Conservation (phyloP, 1,140 invertebrate genomes). For the Drosophila mauritiana region DNA sequence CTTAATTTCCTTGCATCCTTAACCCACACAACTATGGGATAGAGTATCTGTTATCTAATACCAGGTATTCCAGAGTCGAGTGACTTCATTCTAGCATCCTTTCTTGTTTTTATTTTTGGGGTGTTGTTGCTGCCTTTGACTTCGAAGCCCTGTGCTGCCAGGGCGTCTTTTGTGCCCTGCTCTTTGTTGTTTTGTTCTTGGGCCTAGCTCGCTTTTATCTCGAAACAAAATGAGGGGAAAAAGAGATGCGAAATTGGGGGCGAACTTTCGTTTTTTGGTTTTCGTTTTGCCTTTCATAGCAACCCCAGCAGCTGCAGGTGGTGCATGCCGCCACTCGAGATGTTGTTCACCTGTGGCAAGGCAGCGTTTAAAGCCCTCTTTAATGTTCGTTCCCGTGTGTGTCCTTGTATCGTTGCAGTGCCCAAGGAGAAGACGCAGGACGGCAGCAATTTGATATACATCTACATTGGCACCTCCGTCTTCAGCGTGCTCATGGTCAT, state of each 20-base stretch:
- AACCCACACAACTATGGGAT: too few species aligned
- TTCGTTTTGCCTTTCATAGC: constrained; percentile 54
- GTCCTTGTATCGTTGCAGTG: constrained; percentile 56
- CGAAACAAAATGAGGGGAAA: constrained; percentile 46
- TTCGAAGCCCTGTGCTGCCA: constrained; percentile 20
- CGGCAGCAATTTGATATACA: constrained; percentile 64
- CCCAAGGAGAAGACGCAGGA: constrained; percentile 74
- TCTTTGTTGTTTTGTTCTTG: constrained; percentile 69
- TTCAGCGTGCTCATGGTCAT: constrained; percentile 56
- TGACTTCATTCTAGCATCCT: constrained; percentile 3
- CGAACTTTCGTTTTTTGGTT: constrained; percentile 84
- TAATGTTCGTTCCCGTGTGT: constrained; percentile 23
- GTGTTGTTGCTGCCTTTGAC: constrained; percentile 48
- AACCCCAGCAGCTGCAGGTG: constrained; percentile 29
- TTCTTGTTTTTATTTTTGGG: constrained; percentile 46
- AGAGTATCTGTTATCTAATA: background rate
- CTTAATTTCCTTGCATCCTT: too few species aligned
- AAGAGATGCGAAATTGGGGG: constrained; percentile 79
- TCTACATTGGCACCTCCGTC: constrained; percentile 56
- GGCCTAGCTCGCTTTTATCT: constrained; percentile 68
- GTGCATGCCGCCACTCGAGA: constrained; percentile 75
- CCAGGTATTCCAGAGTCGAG: constrained; percentile 3
- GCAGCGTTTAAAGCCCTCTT: constrained; percentile 48
- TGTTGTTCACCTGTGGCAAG: constrained; percentile 80
- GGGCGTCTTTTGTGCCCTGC: constrained; percentile 65